Evolutionary conservation across 2,113 vertebrate genomes (phyloP).

Genomic region (Thalassoma bifasciatum): DNA sequence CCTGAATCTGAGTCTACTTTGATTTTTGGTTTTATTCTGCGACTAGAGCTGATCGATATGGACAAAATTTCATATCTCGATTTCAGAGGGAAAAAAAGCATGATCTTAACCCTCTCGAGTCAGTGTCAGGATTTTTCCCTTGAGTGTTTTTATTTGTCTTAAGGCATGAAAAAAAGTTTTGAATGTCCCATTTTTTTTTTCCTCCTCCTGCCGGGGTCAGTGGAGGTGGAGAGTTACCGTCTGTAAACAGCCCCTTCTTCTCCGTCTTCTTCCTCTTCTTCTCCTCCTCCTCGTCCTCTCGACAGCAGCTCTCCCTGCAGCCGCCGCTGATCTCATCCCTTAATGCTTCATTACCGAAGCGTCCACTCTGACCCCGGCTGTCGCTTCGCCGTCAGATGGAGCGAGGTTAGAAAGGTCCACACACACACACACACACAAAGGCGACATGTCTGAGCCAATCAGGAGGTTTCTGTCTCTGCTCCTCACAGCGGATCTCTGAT

Average conservation of each 20-base stretch:
- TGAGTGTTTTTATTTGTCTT: too few relatives aligned
- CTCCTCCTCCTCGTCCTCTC: not conserved
- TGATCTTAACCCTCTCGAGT: too few relatives aligned
- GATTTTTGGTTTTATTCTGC: too few relatives aligned
- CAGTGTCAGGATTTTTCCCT: too few relatives aligned
- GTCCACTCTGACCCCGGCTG: conserved; percentile 45
- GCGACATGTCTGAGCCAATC: conserved; percentile 12
- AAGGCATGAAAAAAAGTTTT: too few relatives aligned
- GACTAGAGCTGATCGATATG: too few relatives aligned
- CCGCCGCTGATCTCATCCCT: conserved; percentile 44
- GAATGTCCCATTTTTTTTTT: too few relatives aligned
- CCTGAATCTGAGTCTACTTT: too few relatives aligned
- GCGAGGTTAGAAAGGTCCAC: conserved; percentile 27
- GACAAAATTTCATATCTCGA: too few relatives aligned
- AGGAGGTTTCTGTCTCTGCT: not conserved
- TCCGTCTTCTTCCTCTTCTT: not conserved
- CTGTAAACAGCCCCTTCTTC: conserved; percentile 29
- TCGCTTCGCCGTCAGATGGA: conserved; percentile 32
- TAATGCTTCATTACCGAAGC: conserved; percentile 60
- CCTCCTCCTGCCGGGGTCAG: conserved; percentile 7
- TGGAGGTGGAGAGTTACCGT: not conserved
- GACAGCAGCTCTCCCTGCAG: conserved; percentile 28
- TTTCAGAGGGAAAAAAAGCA: too few relatives aligned
- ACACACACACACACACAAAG: conserved; percentile 7
- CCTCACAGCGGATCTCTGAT: conserved; percentile 2